These are phyloP conservation scores for Tridacna crocea DNA, from an alignment of 2,888 invertebrate species.

Conservation along the genomic window DNA sequence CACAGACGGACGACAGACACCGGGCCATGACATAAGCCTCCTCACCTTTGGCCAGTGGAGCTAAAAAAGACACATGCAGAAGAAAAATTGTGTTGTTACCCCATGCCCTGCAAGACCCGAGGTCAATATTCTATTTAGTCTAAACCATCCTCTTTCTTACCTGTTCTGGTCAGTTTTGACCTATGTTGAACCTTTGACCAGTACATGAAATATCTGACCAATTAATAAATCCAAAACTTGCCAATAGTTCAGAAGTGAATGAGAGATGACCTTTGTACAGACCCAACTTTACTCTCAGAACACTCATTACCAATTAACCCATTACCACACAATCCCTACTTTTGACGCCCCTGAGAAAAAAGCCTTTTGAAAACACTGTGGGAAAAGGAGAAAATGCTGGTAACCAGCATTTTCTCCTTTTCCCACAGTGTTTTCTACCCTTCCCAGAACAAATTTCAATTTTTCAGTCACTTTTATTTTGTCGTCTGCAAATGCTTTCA, in stretches of 20 bases:
- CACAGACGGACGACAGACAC: no score
- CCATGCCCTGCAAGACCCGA: constrained; percentile 8
- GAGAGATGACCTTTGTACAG: constrained; percentile 37
- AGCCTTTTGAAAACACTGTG: no score
- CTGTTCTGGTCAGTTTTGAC: constrained; percentile 41
- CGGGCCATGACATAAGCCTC: no score
- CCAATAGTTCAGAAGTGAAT: constrained; percentile 57
- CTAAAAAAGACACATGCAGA: background rate
- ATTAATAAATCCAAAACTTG: constrained; percentile 63
- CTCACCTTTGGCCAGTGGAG: no score
- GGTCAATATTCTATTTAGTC: constrained; percentile 20
- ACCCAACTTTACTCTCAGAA: background rate
- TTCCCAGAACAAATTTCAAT: no score
- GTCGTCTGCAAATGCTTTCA: no score
- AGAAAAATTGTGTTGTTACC: background rate
- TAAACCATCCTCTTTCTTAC: constrained; percentile 23
- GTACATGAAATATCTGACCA: constrained; percentile 60
- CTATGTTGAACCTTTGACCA: constrained; percentile 65
- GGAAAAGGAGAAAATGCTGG: background rate
- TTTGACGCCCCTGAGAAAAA: no score
- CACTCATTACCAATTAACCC: background rate
- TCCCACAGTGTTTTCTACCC: background rate
- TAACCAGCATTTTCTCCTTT: background rate
- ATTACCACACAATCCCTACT: no score
- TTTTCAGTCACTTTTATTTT: no score